These are phyloP conservation scores for Rhodeus uyekii DNA, from an alignment of 2,797 vertebrate species.

Conservation along the genomic window DNA sequence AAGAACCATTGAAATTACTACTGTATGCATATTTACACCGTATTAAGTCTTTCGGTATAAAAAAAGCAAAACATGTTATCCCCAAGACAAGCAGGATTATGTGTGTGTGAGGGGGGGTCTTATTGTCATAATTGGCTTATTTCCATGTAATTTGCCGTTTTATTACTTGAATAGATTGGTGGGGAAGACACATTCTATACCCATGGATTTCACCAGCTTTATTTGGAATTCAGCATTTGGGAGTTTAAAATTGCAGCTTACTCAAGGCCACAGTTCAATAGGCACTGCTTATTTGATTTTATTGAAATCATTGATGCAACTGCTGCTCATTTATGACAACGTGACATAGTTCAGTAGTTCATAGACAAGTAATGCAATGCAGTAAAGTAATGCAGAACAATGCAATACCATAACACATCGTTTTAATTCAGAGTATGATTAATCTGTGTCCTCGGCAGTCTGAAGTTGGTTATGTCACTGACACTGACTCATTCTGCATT, in stretches of 20 bases:
- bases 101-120: slow-evolving; percentile 26
- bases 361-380: too few relatives aligned
- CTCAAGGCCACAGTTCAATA: slow-evolving; percentile 34
- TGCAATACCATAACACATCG: too few relatives aligned
- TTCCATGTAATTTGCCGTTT: slow-evolving; percentile 55
- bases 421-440: neutral
- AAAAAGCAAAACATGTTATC: slow-evolving; percentile 51
- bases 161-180: slow-evolving; percentile 47
- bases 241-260: slow-evolving; percentile 35
- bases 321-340: slow-evolving; percentile 16
- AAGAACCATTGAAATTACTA: slow-evolving; percentile 59
- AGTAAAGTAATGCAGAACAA: too few relatives aligned
- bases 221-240: slow-evolving; percentile 21
- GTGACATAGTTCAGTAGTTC: too few relatives aligned
- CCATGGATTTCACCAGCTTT: slow-evolving; percentile 33
- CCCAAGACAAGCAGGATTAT: slow-evolving; percentile 58
- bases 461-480: slow-evolving; percentile 1
- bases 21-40: slow-evolving; percentile 52
- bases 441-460: slow-evolving; percentile 14
- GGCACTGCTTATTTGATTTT: slow-evolving; percentile 32
- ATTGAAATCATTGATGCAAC: slow-evolving; percentile 40
- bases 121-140: slow-evolving; percentile 53
- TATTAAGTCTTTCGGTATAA: slow-evolving; percentile 46
- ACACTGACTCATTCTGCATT: slow-evolving; percentile 50
- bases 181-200: slow-evolving; percentile 40